Evolutionary conservation across 1,140 invertebrate species (phyloP).

Genomic region (Ctenoplectra terminalis): DNA sequence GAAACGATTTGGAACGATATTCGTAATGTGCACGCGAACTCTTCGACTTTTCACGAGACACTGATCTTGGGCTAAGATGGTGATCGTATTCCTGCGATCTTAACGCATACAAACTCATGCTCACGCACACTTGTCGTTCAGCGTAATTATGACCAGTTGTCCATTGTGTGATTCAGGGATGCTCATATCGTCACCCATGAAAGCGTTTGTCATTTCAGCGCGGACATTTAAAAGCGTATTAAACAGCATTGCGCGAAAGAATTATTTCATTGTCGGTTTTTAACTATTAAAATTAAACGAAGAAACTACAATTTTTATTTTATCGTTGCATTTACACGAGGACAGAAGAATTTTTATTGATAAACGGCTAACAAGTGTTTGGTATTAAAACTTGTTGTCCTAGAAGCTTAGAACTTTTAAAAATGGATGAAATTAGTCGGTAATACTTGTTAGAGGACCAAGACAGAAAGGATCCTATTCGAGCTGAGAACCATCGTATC

Average conservation of each 20-base stretch:
- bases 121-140: slow-evolving; percentile 69
- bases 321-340: too few species aligned
- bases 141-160: slow-evolving; percentile 75
- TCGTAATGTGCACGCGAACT: slow-evolving; percentile 58
- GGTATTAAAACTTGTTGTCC: background rate
- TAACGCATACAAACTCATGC: slow-evolving; percentile 26
- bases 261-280: background rate
- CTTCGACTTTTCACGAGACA: slow-evolving; percentile 74
- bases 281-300: background rate
- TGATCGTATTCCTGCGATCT: slow-evolving; percentile 59
- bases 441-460: background rate
- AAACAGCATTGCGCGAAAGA: background rate
- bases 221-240: background rate
- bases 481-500: slow-evolving; percentile 55
- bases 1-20: too few species aligned
- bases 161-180: slow-evolving; percentile 53
- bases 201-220: background rate
- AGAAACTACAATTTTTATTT: background rate
- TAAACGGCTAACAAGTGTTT: background rate
- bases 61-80: slow-evolving; percentile 75
- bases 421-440: background rate
- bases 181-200: slow-evolving; percentile 45
- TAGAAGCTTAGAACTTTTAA: background rate
- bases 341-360: background rate
- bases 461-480: background rate